Base-by-base conservation (phyloP, 1,140 invertebrate species). In the Procambarus clarkii region DNA sequence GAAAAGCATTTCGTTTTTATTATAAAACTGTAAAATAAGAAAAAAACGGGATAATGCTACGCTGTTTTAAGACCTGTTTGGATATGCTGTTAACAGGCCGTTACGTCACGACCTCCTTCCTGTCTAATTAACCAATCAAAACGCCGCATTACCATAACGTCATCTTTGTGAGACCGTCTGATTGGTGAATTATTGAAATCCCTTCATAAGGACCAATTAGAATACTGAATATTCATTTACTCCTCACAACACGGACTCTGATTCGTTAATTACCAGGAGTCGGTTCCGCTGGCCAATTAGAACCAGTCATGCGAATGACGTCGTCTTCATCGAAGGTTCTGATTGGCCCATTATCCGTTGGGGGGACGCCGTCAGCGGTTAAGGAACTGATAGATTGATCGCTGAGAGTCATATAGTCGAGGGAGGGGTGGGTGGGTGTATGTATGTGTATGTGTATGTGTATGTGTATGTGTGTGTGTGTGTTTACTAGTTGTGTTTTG, bases 171-270 rank as follows among this genome's bases (percentile, higher is more conserved):
- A n/a, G n/a, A 2, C 7, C 69, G 24, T 74, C 24, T 74, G 69
- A 74, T 74, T 74, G 69, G 69, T 34, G 21, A 1, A 74, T 34
- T 74, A 74, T 74, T 5, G 21, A n/a, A 34, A 74, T 74, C 69
- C 69, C 69, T 34, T 74, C 69, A 74, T 34, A 74, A 74, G 69
- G 24, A 34, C 69, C 69, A 74, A 74, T 83, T 83, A 83, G 81
- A 83, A 83, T 83, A 54, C 24, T 83, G 81, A 83, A 83, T 83
- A 83, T 83, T 83, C 81, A 83, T 69, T n/a, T 18, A 83, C 54
- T 83, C 81, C 34, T 21, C n/a, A 8, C 69, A 9, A 34, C 21
- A 34, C n/a, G 21, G 11, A 15, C 69, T 24, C 24, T 74, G 69
- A 74, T 74, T 74, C n/a, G 69, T 74, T 74, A 24, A 74, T 74